These are phyloP conservation scores for Yoshiicerus persimilis DNA, from an alignment of 1,140 invertebrate species.

Conservation along the genomic window DNA sequence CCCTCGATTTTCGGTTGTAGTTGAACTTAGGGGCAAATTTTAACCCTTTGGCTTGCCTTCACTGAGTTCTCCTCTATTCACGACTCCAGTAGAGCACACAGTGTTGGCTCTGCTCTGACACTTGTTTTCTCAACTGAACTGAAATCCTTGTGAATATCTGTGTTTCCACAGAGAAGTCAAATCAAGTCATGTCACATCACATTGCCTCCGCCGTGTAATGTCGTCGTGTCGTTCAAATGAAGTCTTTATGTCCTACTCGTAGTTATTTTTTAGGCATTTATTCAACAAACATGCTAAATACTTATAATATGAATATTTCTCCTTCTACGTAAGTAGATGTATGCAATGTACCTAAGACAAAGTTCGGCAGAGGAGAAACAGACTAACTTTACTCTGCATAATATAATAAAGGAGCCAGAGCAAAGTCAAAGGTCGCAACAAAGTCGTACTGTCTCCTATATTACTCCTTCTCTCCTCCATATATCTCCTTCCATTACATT, in stretches of 20 bases:
- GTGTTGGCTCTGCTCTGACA: background rate
- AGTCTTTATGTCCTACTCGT: background rate
- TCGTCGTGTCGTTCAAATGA: background rate
- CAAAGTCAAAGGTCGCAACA: constrained; percentile 10
- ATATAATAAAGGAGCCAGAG: constrained; percentile 15
- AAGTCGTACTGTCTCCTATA: constrained; percentile 8
- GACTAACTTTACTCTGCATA: background rate
- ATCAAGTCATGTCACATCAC: background rate
- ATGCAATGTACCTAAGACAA: background rate
- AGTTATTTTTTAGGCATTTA: background rate
- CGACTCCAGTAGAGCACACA: too few species aligned
- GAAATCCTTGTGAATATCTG: background rate
- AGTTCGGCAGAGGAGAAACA: background rate
- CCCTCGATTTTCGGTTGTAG: background rate
- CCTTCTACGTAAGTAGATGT: background rate
- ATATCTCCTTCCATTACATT: background rate
- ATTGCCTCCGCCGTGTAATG: background rate
- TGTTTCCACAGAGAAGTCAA: background rate
- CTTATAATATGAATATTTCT: background rate
- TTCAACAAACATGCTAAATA: constrained; percentile 3
- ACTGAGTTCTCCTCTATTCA: too few species aligned
- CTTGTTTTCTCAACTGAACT: background rate
- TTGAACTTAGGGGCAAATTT: constrained; percentile 42
- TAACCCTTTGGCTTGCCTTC: constrained; percentile 34
- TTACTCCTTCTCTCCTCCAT: background rate